Base-by-base conservation (phyloP, 2,888 invertebrate genomes). In the Eugnorisma glareosa region DNA sequence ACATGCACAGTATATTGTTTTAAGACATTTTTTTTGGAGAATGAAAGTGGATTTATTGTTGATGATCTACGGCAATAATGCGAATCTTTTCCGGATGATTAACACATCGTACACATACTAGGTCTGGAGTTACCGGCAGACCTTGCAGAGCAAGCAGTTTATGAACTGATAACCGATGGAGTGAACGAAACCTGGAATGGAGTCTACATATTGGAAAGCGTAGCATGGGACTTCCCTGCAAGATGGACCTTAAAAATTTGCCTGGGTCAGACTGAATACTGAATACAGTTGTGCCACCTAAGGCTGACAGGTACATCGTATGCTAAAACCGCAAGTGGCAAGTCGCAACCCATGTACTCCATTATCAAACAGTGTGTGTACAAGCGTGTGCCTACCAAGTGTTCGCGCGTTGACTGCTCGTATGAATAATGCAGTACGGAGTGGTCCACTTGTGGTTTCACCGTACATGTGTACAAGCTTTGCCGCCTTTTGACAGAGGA, bases 381-480 rank as follows among this genome's bases (percentile, higher is more conserved):
- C 43, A 76, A 76, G 28, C 28, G 37, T 64, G 35, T 43, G 51
- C 31, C n/a, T 73, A 37, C 35, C n/a, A 63, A 75, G 54, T 21
- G 57, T 40, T 68, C 31, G n/a, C 31, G 31, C 37, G 45, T 68
- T 24, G 40, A 24, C 45, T 15, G 69, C 40, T 31, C 28, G n/a
- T 67, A 81, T 79, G 81, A 81, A 81, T 79, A 79, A 79, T 81
- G 61, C 43, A 67, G 61, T 15, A 24, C 24, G 40, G 24, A 37
- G 79, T n/a, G 37, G 57, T 40, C 13, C 70, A 24, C 48, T 70
- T 59, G 79, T 40, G 45, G 57, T 57, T 35, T 35, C 21, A 21
- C 13, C 13, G 15, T 45, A n/a, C n/a, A 80, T 28, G 45, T 13
- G 13, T 35, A 73, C 15, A 73, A 54, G 51, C 40, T 63, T 54